Evolutionary conservation across 2,888 invertebrate species (phyloP), one percentile per base, ranked within the genome.

Genomic region (Troides oblongomaculatus): DNA sequence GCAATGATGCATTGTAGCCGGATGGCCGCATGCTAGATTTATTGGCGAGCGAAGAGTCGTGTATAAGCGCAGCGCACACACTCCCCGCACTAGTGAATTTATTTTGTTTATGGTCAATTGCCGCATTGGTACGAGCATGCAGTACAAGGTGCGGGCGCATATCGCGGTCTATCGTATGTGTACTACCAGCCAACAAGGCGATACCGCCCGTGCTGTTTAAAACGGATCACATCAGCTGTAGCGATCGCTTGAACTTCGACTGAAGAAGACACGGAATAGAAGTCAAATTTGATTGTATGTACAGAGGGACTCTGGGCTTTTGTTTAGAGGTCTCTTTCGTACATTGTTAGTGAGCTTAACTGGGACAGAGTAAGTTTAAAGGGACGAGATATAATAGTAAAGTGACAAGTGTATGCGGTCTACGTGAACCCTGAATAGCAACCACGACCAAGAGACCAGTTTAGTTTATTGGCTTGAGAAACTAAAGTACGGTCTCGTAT

Each of bases 51-150:
- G 72, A 69, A 70, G 60, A 68, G 59, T 68, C 78, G 74, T 84
- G 84, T 85, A 82, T 8, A 53, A 76, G 72, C 78, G 75, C 78
- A 72, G 81, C 78, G 75, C 78, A 78, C 78, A 83, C 81, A 80
- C 77, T 72, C 74, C 46, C 14, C 74, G 75, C 74, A 76, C 79
- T 77, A 75, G 82, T 75, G 79, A 77, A 83, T 83, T 81, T 81
- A 84, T 83, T 84, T 86, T 84, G 83, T 85, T 84, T 86, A 85
- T 85, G 80, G 80, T 74, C 79, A 78, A 78, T 79, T 77, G 74
- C 74, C 64, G 68, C 72, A 66, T 70, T 71, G 65, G 68, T 71
- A 70, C 64, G 50, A 67, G 30, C 25, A 36, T 46, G 25, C 63
- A 2, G 50, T 60, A 46, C 60, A 62, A 61, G 60, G 56, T 59